Evolutionary conservation across 2,797 vertebrate genomes (phyloP).

Genomic region (Cuculus canorus): DNA sequence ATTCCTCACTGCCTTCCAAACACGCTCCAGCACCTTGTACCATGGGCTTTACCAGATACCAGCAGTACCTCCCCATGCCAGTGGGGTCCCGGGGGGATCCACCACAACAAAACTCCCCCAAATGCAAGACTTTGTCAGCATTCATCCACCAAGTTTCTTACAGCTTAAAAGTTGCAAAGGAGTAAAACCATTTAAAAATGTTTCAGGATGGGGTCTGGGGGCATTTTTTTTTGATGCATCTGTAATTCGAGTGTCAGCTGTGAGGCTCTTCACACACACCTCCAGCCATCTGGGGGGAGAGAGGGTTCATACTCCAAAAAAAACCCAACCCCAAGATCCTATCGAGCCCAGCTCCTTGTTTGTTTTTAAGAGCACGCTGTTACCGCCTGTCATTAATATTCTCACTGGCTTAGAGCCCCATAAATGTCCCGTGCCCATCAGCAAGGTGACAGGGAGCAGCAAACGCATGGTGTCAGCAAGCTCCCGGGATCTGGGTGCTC

Average conservation of each 20-base stretch:
- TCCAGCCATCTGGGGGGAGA: not conserved
- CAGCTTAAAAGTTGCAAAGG: not conserved
- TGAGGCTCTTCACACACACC: not conserved
- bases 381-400: not conserved
- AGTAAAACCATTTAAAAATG: not conserved
- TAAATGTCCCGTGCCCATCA: not conserved
- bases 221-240: not conserved
- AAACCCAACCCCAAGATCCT: not conserved
- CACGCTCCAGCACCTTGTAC: not conserved
- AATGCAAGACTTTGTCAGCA: fast-evolving
- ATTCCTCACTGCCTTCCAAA: not conserved
- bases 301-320: not conserved
- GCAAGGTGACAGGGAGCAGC: not conserved
- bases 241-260: not conserved
- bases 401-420: not conserved
- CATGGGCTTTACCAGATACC: fast-evolving
- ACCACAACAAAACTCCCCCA: not conserved
- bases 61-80: not conserved
- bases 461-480: fast-evolving
- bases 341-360: not conserved
- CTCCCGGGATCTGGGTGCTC: not conserved
- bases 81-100: not conserved
- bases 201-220: not conserved
- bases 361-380: fast-evolving
- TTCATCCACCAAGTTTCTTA: not conserved